Conservation (phyloP, 2,888 invertebrate species). For the Drosophila lutescens region DNA sequence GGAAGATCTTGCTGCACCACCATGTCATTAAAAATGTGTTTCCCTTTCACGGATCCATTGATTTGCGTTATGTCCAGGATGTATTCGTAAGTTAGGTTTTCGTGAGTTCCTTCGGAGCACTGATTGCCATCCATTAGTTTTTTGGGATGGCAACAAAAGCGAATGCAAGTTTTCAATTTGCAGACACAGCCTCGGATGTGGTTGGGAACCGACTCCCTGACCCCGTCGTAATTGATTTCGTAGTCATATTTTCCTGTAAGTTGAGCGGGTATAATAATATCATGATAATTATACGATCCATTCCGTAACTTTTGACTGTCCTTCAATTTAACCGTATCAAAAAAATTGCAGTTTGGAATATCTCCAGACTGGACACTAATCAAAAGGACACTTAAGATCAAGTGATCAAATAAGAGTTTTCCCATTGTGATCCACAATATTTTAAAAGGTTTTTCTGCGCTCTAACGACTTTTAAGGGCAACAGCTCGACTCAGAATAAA, state of each 20-base stretch:
- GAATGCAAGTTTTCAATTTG: conserved; percentile 74
- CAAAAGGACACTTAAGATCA: not conserved
- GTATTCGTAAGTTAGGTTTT: conserved; percentile 4
- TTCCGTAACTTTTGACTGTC: conserved; percentile 36
- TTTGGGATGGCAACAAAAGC: conserved; percentile 66
- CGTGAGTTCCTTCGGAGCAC: not conserved
- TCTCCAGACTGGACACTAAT: not conserved
- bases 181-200: conserved; percentile 72
- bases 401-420: not conserved
- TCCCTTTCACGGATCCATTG: conserved; percentile 11
- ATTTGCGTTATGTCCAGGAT: conserved; percentile 37
- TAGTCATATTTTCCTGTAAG: conserved; percentile 54
- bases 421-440: not conserved
- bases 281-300: conserved; percentile 61
- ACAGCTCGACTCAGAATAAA: not conserved
- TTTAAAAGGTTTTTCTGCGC: not conserved
- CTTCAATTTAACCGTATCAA: conserved; percentile 61
- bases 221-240: conserved; percentile 11
- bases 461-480: not conserved
- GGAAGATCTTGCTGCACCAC: conserved; percentile 43
- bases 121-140: not conserved
- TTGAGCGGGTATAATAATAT: conserved; percentile 56
- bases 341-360: conserved; percentile 49
- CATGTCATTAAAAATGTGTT: conserved; percentile 20
- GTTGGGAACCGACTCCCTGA: conserved; percentile 15